Base-by-base conservation (phyloP, 2,888 invertebrate species). In the Lydus trimaculatus region DNA sequence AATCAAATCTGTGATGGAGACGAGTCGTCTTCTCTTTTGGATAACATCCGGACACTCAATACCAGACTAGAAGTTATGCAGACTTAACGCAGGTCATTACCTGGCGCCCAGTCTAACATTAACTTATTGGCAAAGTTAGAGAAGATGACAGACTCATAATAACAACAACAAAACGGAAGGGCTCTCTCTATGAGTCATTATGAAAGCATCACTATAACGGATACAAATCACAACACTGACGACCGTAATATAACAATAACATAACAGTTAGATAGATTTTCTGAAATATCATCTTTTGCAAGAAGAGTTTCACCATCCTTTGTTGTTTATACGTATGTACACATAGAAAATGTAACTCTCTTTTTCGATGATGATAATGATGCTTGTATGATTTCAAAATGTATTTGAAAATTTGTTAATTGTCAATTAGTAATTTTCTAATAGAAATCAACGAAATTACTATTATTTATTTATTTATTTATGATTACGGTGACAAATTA, bases 51-150 rank as follows among this genome's bases (percentile, higher is more conserved):
- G 64, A 20, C 17, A 20, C 13, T 33, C n/a, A n/a, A 58, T 59
- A 28, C 23, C 28, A 33, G 31, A 36, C 31, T 31, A 56, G 33
- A 61, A 65, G 63, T 28, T 36, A 58, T 66, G 43, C 39, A 36
- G 36, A 63, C 64, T 20, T 20, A 48, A 43, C 56, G 64, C 59
- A 61, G 71, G 58, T 66, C 69, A 62, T 67, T 67, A 66, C 58
- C 64, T 71, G 67, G 67, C 67, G 70, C 67, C 70, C 64, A 13
- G 61, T 58, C 62, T 43, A 17, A 61, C 61, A 64, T 59, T 36
- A 65, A 39, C 62, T 60, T 33, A 48, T 48, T 56, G 52, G 56
- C 61, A 61, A n/a, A 48, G 48, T 11, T 48, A 20, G 17, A 20
- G 43, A 11, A 9, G 48, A 48, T 48, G 20, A 48, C 31, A 61